Evolutionary conservation across 2,797 vertebrate species (phyloP).

Genomic region (Hemitrygon akajei): DNA sequence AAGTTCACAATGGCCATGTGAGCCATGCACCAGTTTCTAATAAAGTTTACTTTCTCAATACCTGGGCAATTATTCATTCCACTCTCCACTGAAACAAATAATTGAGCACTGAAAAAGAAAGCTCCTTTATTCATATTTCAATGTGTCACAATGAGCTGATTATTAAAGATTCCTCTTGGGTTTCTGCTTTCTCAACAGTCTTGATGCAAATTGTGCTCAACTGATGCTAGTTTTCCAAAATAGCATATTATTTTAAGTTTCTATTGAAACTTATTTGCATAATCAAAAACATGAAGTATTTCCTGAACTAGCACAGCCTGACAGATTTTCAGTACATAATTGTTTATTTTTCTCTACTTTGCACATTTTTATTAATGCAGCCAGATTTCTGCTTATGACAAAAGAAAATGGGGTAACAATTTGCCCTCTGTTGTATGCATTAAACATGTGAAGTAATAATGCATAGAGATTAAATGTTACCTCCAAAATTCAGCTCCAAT

Average conservation of each 20-base stretch:
- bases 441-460: no score
- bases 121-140: constrained; percentile 7
- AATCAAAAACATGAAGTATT: neutral
- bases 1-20: neutral
- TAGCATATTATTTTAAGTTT: neutral
- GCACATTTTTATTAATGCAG: no score
- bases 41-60: neutral
- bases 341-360: no score
- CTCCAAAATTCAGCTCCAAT: no score
- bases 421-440: no score
- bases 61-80: neutral
- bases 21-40: neutral
- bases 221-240: neutral
- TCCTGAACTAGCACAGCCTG: no score
- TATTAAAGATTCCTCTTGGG: neutral
- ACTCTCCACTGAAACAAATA: neutral
- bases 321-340: no score
- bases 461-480: no score
- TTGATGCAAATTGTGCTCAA: neutral
- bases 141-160: neutral
- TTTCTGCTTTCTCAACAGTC: neutral
- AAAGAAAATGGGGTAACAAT: no score
- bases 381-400: no score
- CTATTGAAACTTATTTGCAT: neutral
- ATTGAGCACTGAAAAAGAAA: neutral